Base-by-base conservation (phyloP, 1,140 invertebrate genomes). In the Lucilia sericata region DNA sequence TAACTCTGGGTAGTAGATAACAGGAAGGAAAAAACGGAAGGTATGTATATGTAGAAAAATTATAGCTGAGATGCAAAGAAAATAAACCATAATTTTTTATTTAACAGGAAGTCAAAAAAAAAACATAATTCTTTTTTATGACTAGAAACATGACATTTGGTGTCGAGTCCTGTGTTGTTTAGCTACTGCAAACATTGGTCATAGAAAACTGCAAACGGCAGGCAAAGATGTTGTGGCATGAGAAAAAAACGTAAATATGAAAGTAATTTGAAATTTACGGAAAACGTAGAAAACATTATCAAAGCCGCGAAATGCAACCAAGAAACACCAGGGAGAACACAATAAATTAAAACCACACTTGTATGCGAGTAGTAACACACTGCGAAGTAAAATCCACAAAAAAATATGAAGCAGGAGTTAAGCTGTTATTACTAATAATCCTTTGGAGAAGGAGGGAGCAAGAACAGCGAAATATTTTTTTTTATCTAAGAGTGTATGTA, bases 81-180 rank as follows among this genome's bases (percentile, higher is more conserved):
- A 78, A n/a, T 7, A 78, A 60, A 60, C 13, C 7, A 7, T 60
- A 2, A 17, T 17, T 13, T 65, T 65, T 19, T 19, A 65, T 70
- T 70, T 70, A 9, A 70, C 65, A 19, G 65, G 65, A 70, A 70
- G 65, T 21, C 19, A 42, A 42, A 81, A 81, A 81, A 84, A 42
- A 78, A 81, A 55, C 82, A 85, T 85, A 85, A 83, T 85, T 85
- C 84, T 85, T 75, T 80, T 85, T 85, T 85, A 85, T 85, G 82
- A 83, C 84, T 83, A 42, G 74, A 70, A 60, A 65, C 84, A 84
- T 74, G 84, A 65, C 82, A 85, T 80, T 83, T 49, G 81, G 30
- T 21, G 65, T 19, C 55, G 34, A 65, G 13, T 25, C 60, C 65
- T 25, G n/a, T 25, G 9, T n/a, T n/a, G 13, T 55, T 55, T 21